Evolutionary conservation across 2,797 vertebrate species (phyloP).

Genomic region (Triplophysa bombifrons): DNA sequence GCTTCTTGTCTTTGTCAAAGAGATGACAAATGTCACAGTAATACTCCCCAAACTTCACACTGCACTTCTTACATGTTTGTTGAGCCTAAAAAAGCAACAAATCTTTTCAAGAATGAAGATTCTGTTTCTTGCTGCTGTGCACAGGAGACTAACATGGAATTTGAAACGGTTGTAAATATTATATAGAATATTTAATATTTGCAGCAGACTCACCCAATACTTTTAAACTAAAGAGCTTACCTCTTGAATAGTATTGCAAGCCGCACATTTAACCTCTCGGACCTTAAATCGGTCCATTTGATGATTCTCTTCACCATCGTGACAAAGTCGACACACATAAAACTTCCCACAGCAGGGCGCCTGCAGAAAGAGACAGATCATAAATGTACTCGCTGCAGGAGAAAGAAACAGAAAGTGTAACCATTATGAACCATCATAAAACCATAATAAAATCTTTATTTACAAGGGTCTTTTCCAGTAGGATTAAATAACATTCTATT

Average conservation of each 20-base stretch:
- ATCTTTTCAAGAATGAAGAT: too few relatives aligned
- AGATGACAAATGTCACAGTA: slow-evolving; percentile 92
- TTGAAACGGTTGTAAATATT: neutral
- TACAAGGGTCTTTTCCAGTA: too few relatives aligned
- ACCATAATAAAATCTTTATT: too few relatives aligned
- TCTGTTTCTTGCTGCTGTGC: neutral
- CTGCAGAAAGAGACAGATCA: slow-evolving; percentile 64
- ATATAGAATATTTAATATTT: neutral
- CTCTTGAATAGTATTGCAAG: slow-evolving; percentile 83
- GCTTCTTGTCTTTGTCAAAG: slow-evolving; percentile 92
- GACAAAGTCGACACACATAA: slow-evolving; percentile 91
- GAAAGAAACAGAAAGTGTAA: too few relatives aligned
- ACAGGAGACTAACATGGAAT: neutral
- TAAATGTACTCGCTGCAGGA: neutral
- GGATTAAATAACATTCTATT: too few relatives aligned
- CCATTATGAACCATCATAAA: too few relatives aligned
- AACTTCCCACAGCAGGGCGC: slow-evolving; percentile 93
- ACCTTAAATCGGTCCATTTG: slow-evolving; percentile 91
- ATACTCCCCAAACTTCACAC: slow-evolving; percentile 88
- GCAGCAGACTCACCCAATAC: neutral
- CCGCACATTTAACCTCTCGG: slow-evolving; percentile 83
- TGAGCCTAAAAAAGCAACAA: slow-evolving; percentile 72
- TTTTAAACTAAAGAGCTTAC: slow-evolving; percentile 64
- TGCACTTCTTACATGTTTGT: slow-evolving; percentile 84
- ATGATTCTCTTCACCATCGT: slow-evolving; percentile 87